Evolutionary conservation across 2,797 vertebrate genomes (phyloP), one percentile per base, ranked within the genome.

Genomic region (Tachyglossus aculeatus): DNA sequence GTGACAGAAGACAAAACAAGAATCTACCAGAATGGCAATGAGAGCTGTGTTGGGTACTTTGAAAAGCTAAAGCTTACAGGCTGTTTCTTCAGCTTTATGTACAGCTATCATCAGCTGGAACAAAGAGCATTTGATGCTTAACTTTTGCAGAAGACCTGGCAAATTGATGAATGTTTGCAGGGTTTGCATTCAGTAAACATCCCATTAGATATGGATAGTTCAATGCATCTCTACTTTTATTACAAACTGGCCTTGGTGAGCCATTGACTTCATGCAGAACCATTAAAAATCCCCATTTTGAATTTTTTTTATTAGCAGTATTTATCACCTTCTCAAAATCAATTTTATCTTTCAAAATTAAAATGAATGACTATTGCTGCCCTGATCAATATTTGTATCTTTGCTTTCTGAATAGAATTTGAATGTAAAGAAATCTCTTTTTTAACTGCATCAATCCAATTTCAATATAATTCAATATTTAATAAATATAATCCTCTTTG

Each of bases 311-410:
- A 89, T 91, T 91, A 92, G 80, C 80, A 60, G 80, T 88, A 87
- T 91, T 91, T 87, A 91, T 91, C 92, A 90, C 90, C 86, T 85
- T 78, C 88, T 86, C 81, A 86, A 89, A 90, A 91, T 90, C 90
- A 90, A 92, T 90, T 81, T 84, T 74, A 74, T 82, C 89, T 89
- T 90, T 92, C 84, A 86, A 89, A 90, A 92, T 92, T 65, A 92
- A 89, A 93, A 92, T 83, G 92, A 90, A 92, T 86, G 83, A 85
- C 77, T 88, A 60, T 79, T 90, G 84, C 83, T 73, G 66, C 69
- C 77, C 43, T 62, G 77, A 89, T 91, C 89, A 67, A 92, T 92
- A 91, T 84, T 61, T 79, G 82, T 61, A 79, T 85, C 88, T 89
- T 86, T 86, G 82, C 88, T 80, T 85, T 88, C 83, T 80, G 56